Evolutionary conservation across 30 jellyfish, hydroid and myxozoan genomes (phyloP), one percentile per base, ranked within the genome.

Genomic region (Aurelia coerulea): DNA sequence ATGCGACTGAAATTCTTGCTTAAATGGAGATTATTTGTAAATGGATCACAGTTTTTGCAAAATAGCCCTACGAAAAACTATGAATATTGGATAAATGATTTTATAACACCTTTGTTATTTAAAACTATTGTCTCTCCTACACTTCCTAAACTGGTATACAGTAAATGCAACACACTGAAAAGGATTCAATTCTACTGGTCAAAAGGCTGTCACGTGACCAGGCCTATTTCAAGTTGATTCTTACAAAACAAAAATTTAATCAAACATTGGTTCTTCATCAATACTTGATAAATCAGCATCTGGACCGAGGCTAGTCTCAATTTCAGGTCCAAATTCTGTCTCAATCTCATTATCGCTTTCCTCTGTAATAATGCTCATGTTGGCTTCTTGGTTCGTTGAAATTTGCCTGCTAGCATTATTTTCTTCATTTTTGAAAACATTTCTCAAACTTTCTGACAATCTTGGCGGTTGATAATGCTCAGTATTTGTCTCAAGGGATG

Each of bases 251-350:
- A n/a, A 17, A 18, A 49, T 53, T 50, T 56, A 70, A 35, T 80
- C 90, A 41, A 23, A 33, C 49, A 68, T 46, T 0, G 23, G 54
- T 32, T 84, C 93, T 51, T 84, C 93, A 41, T 84, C 93, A 41
- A 64, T 84, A 68, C 93, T 84, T 32, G 88, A 84, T 19, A 71
- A 31, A 31, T 84, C 93, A n/a, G 88, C 93, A 65, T 84, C 93
- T 1, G 88, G 80, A 2, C 93, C 93, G 31, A 84, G 84, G 68
- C 70, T 84, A 37, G 93, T 84, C 82, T 84, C 93, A 5, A 84
- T 31, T 64, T 84, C 93, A n/a, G 88, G 83, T 31, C 93, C 93
- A 33, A 84, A 73, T 60, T 84, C 88, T 14, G 93, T 84, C 41
- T 84, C 93, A 4, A 84, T 62, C 51, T 84, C 93, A 19, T 74